Evolutionary conservation across 2,797 vertebrate genomes (phyloP).

Genomic region (Crenuchus spilurus): DNA sequence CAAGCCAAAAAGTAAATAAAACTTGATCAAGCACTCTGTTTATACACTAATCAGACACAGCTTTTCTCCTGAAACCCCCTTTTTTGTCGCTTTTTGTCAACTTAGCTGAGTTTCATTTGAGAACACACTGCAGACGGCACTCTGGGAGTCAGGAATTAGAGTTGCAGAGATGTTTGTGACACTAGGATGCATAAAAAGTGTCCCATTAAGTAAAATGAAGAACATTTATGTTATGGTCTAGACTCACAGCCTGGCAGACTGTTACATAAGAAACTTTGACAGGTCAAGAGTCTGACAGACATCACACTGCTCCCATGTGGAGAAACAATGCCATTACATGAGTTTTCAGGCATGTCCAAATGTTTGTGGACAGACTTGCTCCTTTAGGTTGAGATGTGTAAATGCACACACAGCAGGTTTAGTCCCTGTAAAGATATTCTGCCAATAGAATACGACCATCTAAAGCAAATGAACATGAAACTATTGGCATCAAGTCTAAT

Average conservation of each 20-base stretch:
- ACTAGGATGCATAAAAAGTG: neutral
- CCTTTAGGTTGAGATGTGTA: too few relatives aligned
- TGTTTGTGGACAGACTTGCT: too few relatives aligned
- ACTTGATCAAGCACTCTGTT: slow-evolving; percentile 7
- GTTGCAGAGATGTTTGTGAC: neutral
- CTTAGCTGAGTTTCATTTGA: neutral
- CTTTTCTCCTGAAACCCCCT: neutral
- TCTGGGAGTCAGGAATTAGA: neutral
- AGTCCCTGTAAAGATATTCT: too few relatives aligned
- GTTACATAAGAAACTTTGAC: slow-evolving; percentile 1
- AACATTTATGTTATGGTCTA: neutral
- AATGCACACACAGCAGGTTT: too few relatives aligned
- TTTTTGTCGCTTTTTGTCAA: neutral
- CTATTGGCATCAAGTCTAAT: too few relatives aligned
- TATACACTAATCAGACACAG: slow-evolving; percentile 29
- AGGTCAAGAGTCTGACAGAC: slow-evolving; percentile 1
- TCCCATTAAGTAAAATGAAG: neutral
- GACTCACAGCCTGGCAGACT: neutral
- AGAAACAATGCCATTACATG: slow-evolving; percentile 19
- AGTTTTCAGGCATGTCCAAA: too few relatives aligned
- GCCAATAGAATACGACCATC: too few relatives aligned
- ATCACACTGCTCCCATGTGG: slow-evolving; percentile 56
- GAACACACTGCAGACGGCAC: neutral
- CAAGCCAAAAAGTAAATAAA: slow-evolving; percentile 2
- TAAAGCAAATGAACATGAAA: too few relatives aligned